Evolutionary conservation across 30 jellyfish, hydroid and myxozoan genomes (phyloP), one percentile per base, ranked within the genome.

Genomic region (Aurelia aurita): DNA sequence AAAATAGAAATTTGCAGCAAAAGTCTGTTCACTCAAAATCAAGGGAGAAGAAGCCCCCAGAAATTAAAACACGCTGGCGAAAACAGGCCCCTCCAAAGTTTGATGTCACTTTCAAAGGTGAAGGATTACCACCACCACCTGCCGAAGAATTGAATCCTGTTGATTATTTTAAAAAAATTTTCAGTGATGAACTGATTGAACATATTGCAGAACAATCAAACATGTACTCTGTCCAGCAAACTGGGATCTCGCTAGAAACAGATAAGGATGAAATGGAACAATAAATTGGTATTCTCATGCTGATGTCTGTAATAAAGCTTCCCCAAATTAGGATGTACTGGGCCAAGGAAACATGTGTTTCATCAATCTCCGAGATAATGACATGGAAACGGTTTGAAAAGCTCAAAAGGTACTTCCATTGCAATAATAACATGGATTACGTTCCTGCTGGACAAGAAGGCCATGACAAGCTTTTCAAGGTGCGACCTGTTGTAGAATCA

Each of bases 191-290:
- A 21, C 78, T 66, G 44, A 66, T 9, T 32, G 18, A 66, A 13
- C 78, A 66, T 66, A 66, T 66, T 11, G 31, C 78, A 14, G 78
- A 66, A 32, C 78, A 66, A 31, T n/a, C 78, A 5, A 25, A 66
- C 29, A 53, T 66, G 12, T 66, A 66, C 78, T n/a, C 57, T 32
- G 31, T 32, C 29, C 78, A 66, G 22, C 22, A 66, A 66, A 66
- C 58, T 66, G 22, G 78, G 22, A 31, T 8, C 78, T 31, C 78
- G 22, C 6, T 66, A 10, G 6, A 66, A 10, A 66, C 78, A 66
- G 29, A 31, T 27, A 66, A 66, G 31, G 29, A 31, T 31, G 78
- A 66, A 66, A 66, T 66, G 19, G 57, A 66, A 22, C 18, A 60
- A 23, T 23, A 13, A 14, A 60, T 60, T 23, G 73, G 73, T 13